Percentiles rank a stretch among this genome's conserved stretches.
Evolutionary conservation across 2,113 vertebrate species (phyloP).

Genomic region (Phoenicopterus ruber): DNA sequence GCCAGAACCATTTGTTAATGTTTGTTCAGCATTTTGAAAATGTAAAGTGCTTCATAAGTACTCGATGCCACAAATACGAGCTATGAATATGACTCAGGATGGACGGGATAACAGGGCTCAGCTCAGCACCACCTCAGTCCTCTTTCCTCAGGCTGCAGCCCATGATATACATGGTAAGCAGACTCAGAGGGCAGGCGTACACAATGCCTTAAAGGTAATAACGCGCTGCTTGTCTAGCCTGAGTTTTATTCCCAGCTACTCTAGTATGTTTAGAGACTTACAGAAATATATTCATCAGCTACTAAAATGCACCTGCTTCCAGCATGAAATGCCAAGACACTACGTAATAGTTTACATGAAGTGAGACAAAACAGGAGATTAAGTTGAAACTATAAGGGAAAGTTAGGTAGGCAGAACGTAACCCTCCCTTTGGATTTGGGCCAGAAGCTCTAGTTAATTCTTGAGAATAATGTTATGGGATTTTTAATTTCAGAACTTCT

Average conservation of each 20-base stretch:
- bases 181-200: neutral
- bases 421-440: neutral
- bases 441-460: neutral
- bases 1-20: neutral
- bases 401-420: neutral
- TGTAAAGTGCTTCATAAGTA: neutral
- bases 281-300: neutral
- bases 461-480: neutral
- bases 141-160: neutral
- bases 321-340: neutral
- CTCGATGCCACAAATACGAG: neutral
- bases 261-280: neutral
- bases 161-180: neutral
- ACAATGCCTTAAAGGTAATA: neutral
- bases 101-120: neutral
- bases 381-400: neutral
- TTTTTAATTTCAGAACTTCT: neutral
- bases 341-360: neutral
- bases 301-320: neutral
- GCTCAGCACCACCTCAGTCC: neutral
- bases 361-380: neutral
- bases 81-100: neutral
- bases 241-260: neutral
- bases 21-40: constrained; percentile 37
- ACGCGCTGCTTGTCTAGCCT: neutral